These are phyloP conservation scores for Vultur gryphus DNA, from an alignment of 2,797 vertebrate genomes.

Conservation along the genomic window DNA sequence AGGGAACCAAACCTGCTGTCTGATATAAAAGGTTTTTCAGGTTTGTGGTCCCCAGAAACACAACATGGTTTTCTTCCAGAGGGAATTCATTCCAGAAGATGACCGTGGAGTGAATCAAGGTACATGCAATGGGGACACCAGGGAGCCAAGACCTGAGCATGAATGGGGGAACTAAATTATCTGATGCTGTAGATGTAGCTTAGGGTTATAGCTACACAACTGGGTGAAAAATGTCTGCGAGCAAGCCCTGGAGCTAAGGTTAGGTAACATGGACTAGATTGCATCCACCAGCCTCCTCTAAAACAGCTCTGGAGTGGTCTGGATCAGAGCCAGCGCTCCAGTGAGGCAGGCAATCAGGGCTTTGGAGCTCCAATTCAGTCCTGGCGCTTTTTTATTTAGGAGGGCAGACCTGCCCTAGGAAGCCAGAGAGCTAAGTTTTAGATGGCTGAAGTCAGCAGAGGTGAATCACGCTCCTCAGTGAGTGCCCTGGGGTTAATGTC, in stretches of 20 bases:
- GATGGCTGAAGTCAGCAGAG: background rate
- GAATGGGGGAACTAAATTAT: background rate
- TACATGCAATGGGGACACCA: accelerated
- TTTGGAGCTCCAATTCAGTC: background rate
- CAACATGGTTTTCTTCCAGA: background rate
- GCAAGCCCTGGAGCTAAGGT: background rate
- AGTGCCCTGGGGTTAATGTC: accelerated
- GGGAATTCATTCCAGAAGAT: background rate
- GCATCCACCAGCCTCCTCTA: background rate
- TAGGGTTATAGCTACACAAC: background rate
- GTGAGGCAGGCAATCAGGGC: background rate
- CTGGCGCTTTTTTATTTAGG: background rate
- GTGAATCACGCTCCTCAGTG: background rate
- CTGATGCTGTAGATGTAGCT: background rate
- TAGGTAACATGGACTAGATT: background rate
- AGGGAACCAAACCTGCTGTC: background rate
- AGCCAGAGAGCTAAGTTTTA: background rate
- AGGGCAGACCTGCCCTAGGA: background rate
- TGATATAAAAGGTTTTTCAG: background rate
- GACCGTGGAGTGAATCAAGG: background rate
- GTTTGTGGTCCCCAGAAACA: background rate
- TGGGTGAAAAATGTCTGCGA: background rate
- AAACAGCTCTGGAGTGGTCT: background rate
- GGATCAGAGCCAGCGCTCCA: background rate
- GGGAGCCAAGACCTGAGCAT: background rate